Evolutionary conservation across 2,797 vertebrate species (phyloP), one percentile per base, ranked within the genome.

Genomic region (Acanthiza pusilla): DNA sequence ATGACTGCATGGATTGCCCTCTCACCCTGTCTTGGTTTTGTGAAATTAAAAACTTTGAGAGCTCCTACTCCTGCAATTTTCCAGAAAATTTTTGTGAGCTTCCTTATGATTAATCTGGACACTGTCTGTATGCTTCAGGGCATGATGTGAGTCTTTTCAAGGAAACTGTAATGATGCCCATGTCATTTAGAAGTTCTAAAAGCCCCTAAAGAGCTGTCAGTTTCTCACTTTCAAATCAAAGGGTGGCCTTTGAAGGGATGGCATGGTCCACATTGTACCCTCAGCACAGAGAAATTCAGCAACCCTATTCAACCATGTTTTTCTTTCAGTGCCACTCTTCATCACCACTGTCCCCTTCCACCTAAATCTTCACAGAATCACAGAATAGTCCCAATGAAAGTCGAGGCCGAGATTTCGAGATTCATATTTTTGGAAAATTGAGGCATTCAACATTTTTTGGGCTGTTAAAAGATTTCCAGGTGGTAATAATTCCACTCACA

Each of bases 371-470:
- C 63, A 63, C 65, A 78, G 57, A 71, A 61, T 45, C 38, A 45
- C 66, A 62, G 57, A 71, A 71, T 34, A 65, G 43, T 78, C 58
- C 68, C 71, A 87, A 65, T 30, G 75, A 84, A 93, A 93, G 85
- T 36, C 66, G 89, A 91, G 27, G 62, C 66, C 92, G 63, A 78
- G 51, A 66, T 96, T 88, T 86, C 63, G 53, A 96, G 93, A 94
- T 77, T 54, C 17, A 20, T 89, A 91, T 95, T 94, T 97, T 97
- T 97, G 73, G 96, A 94, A 96, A 97, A 96, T 58, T 32, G 66
- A 96, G 82, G 77, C 76, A 84, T 91, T 95, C 85, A 74, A 81
- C 45, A 21, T 89, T 96, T 94, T 73, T 94, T 85, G 21, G 78
- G 62, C 77, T 70, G 71, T 93, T 88, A 95, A 94, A 95, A 75